phyloP scores from a whole-genome alignment of 2,113 vertebrate genomes.

The Pelodiscus sinensis region DNA sequence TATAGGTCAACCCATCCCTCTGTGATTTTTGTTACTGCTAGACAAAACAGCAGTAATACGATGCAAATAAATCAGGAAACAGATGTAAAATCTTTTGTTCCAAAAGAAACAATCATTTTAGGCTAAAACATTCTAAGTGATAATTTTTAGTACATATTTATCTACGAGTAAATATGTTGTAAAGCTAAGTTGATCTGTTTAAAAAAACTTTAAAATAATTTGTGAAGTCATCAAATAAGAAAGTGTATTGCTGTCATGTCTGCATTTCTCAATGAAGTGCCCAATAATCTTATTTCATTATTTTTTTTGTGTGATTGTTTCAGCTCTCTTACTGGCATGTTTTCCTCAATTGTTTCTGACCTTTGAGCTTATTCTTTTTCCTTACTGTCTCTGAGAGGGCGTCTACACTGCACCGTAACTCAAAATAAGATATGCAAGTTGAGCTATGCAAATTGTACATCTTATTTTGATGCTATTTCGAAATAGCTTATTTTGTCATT shows the following conservation, averaged over 20 bases:
- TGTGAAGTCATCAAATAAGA: neutral
- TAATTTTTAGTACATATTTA: conserved; percentile 37
- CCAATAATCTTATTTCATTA: neutral
- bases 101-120: neutral
- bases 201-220: neutral
- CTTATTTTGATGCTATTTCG: too few relatives aligned
- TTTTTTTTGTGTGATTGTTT: neutral
- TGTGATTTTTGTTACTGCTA: neutral
- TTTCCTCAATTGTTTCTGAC: neutral
- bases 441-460: too few relatives aligned
- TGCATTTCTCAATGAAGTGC: neutral
- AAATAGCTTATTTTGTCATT: too few relatives aligned
- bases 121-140: conserved; percentile 26
- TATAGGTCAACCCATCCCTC: neutral
- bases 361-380: neutral
- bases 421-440: too few relatives aligned
- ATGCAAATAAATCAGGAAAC: conserved; percentile 14
- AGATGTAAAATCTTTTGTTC: conserved; percentile 47
- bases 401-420: too few relatives aligned
- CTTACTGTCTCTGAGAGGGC: neutral
- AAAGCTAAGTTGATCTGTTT: conserved; percentile 3
- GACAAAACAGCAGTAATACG: conserved; percentile 44
- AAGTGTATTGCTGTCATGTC: neutral
- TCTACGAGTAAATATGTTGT: conserved; percentile 39
- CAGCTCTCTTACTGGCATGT: neutral